Conservation (phyloP, 1,140 invertebrate genomes). For the Calliphora vicina region DNA sequence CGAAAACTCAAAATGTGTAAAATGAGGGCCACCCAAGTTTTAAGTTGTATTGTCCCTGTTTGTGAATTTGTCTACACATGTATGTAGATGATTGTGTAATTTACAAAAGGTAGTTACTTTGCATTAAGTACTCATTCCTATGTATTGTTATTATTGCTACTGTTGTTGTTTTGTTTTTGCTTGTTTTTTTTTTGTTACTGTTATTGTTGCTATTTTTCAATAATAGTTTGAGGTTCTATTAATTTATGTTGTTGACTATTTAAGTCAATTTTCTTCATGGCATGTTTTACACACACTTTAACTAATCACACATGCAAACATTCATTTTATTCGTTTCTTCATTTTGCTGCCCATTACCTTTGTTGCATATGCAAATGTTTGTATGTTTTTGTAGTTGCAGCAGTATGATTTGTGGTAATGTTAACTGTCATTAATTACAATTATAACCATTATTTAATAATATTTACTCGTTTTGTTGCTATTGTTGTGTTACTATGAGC, state of each 20-base stretch:
- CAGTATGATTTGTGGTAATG: constrained; percentile 22
- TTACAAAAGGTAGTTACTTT: background rate
- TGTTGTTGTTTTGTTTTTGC: background rate
- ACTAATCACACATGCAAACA: background rate
- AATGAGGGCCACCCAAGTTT: no score
- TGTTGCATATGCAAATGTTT: background rate
- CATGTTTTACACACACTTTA: background rate
- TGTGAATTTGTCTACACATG: background rate
- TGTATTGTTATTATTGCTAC: background rate
- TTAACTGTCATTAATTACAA: constrained; percentile 30
- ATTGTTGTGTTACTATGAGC: background rate
- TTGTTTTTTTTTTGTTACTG: background rate
- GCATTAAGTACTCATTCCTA: background rate
- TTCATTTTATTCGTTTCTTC: background rate
- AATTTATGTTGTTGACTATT: constrained; percentile 6
- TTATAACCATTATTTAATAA: constrained; percentile 21
- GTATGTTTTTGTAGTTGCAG: background rate
- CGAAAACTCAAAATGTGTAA: no score
- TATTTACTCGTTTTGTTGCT: background rate
- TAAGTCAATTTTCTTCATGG: background rate
- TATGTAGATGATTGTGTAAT: background rate
- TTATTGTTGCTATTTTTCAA: background rate
- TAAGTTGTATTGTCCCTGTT: no score
- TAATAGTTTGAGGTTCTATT: constrained; percentile 10
- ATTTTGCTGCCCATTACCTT: background rate